Conservation (phyloP, 1,140 invertebrate species). For the Bactericera cockerelli region DNA sequence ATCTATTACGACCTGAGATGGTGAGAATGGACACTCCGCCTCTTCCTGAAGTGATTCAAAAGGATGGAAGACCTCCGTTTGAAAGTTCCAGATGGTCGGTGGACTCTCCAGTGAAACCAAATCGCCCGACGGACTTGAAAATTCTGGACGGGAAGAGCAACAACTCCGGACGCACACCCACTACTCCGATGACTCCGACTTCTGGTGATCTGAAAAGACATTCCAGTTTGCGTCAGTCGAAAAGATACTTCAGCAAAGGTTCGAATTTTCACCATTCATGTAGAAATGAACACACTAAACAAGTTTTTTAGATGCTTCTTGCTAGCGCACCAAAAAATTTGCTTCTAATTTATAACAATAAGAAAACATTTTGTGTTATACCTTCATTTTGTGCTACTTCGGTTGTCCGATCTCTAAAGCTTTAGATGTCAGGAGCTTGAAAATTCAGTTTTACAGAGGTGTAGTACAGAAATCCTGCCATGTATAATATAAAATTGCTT, state of each 20-base stretch:
- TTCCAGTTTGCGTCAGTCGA: neutral
- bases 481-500: no score
- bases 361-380: no score
- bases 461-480: no score
- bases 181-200: neutral
- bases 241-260: neutral
- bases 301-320: no score
- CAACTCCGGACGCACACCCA: neutral
- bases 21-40: neutral
- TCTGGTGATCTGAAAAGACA: neutral
- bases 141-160: neutral
- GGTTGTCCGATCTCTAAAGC: no score
- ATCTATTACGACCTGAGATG: neutral
- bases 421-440: no score
- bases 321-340: no score
- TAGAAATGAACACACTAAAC: no score
- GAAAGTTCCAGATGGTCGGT: neutral
- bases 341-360: no score
- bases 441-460: no score
- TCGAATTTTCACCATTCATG: neutral
- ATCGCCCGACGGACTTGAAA: neutral
- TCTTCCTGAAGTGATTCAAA: neutral
- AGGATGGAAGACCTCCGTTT: neutral
- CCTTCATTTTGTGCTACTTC: no score
- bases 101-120: neutral